Conservation (phyloP, 1,140 invertebrate species). For the Pentalonia nigronervosa region DNA sequence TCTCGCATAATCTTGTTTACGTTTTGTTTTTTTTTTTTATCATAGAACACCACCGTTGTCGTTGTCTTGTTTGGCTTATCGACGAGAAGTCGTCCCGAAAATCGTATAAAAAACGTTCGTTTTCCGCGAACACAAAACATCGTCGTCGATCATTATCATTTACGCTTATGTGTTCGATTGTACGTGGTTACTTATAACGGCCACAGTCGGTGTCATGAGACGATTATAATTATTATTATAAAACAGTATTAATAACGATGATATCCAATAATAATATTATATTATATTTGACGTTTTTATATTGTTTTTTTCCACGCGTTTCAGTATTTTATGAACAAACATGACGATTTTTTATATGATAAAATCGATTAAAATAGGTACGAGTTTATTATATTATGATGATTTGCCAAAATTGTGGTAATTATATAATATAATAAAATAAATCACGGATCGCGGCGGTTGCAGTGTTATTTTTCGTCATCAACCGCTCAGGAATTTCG, state of each 20-base stretch:
- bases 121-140: slow-evolving; percentile 5
- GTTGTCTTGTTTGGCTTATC: neutral
- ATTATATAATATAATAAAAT: neutral
- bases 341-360: no score
- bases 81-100: neutral
- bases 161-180: neutral
- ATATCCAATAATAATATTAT: neutral
- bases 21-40: neutral
- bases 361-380: neutral
- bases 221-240: neutral
- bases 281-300: neutral
- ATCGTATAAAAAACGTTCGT: neutral
- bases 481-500: neutral
- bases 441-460: neutral
- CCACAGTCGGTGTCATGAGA: neutral
- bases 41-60: neutral
- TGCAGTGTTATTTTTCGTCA: neutral
- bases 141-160: neutral
- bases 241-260: neutral
- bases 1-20: neutral
- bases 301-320: neutral
- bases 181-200: neutral
- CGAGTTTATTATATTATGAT: neutral
- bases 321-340: neutral
- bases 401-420: neutral